These are phyloP conservation scores for Psix sp. DNA, from an alignment of 1,140 invertebrate species.

Conservation along the genomic window DNA sequence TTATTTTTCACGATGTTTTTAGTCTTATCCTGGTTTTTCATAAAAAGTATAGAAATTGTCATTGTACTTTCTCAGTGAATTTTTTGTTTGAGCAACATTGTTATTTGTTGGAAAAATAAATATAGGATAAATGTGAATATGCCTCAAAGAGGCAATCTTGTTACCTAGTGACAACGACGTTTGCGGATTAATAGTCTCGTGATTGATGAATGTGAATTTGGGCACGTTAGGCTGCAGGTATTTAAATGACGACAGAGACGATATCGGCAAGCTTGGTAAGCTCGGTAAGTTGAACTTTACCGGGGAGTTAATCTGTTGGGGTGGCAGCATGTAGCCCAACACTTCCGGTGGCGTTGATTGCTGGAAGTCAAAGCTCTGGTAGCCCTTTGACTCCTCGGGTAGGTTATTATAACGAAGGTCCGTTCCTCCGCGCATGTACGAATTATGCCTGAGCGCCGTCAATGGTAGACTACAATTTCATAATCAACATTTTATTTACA, in stretches of 20 bases:
- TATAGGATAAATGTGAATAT: too few relatives aligned
- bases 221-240: slow-evolving; percentile 49
- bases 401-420: slow-evolving; percentile 51
- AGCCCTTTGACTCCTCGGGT: slow-evolving; percentile 43
- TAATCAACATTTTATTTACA: slow-evolving; percentile 44
- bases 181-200: slow-evolving; percentile 39
- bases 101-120: background rate
- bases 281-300: slow-evolving; percentile 55
- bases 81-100: too few relatives aligned
- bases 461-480: slow-evolving; percentile 46
- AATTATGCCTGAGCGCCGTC: slow-evolving; percentile 27
- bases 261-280: slow-evolving; percentile 49
- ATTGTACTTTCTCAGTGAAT: too few relatives aligned
- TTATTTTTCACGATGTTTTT: too few relatives aligned
- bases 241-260: slow-evolving; percentile 39
- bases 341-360: slow-evolving; percentile 48
- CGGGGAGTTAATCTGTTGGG: slow-evolving; percentile 52
- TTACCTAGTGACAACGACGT: slow-evolving; percentile 48
- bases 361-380: slow-evolving; percentile 48
- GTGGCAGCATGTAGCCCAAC: slow-evolving; percentile 51
- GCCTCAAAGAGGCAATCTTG: slow-evolving; percentile 4
- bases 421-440: slow-evolving; percentile 29
- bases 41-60: too few relatives aligned
- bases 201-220: slow-evolving; percentile 51
- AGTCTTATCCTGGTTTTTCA: too few relatives aligned